Evolutionary conservation across 2,888 invertebrate species (phyloP), one percentile per base, ranked within the genome.

Genomic region (Heliconius aoede): DNA sequence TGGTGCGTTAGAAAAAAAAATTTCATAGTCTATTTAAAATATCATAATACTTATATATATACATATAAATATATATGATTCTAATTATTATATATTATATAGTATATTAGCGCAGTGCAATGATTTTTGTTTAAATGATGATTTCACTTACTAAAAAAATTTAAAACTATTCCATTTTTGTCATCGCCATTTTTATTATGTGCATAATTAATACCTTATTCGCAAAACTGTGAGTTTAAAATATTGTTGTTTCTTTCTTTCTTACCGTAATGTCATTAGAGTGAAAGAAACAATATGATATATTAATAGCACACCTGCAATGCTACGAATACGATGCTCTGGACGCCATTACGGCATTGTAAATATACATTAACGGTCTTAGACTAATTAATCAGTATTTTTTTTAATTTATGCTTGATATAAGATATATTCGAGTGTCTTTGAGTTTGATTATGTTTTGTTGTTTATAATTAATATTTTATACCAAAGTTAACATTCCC

Each of bases 401-500:
- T 87, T 94, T 88, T 87, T 94, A 94, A 94, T 93, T 94, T 94
- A 94, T 94, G 87, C 88, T 90, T 92, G 87, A 88, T 91, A 83
- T 94, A 93, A 93, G 92, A 87, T 82, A 90, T 87, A 88, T 90
- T 90, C 88, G 91, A 90, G 88, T 91, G 90, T 90, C 88, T 92
- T 90, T 92, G 90, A 89, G 87, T 91, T 90, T 91, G 88, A 90
- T 86, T 88, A 91, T 88, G 91, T 94, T 94, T 92, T 93, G 94
- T 94, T 94, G 91, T 90, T 91, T 91, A 91, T 85, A 90, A 93
- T 92, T 94, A 93, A 93, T 93, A 93, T 94, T 94, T 94, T 94
- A 96, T 96, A 95, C 96, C 96, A 96, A 96, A 96, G 96, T 96
- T 95, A 96, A 96, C 96, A 96, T 96, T 96, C 96, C 96, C 95